Base-by-base conservation (phyloP, 1,140 invertebrate species). In the Battus philenor region DNA sequence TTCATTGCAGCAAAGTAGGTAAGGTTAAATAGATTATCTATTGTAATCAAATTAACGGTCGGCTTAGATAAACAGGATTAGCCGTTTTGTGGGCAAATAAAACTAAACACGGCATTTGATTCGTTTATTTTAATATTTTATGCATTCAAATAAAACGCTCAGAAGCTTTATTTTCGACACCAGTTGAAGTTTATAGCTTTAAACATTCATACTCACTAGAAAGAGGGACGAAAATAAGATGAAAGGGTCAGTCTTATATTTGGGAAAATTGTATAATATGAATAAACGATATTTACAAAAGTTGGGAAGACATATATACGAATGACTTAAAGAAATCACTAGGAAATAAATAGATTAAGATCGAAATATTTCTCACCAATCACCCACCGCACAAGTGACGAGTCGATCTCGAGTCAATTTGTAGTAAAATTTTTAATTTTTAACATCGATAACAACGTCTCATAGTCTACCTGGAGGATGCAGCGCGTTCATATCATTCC, bases 201-300 rank as follows among this genome's bases (percentile, higher is more conserved):
- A 69, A 67, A 72, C 64, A 75, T 58, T 59, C 38, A 57, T 53
- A 50, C 48, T 55, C 54, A 56, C 67, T 69, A 80, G 54, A 75
- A 76, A 76, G 68, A 84, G 62, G 68, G 69, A 77, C 60, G 69
- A 79, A 81, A 83, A 80, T 72, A 78, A 85, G 75, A 81, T 64
- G 78, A 81, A 81, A 74, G 79, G 81, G 68, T 85, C 81, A 85
- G 81, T 85, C 79, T 85, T 85, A 83, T 85, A 61, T 80, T 85
- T 83, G 81, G 81, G 77, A 85, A 83, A 72, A 73, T 75, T 81
- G 75, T 82, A 81, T 64, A 77, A 70, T 67, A 66, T 49, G 62
- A 75, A 65, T 80, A 74, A 79, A 76, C 58, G 62, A 75, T 80
- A 82, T 85, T 76, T 78, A 82, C 76, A 85, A 82, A 78, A 81